These are phyloP conservation scores for Phaethornis superciliosus DNA, from an alignment of 2,113 vertebrate species.

Conservation along the genomic window DNA sequence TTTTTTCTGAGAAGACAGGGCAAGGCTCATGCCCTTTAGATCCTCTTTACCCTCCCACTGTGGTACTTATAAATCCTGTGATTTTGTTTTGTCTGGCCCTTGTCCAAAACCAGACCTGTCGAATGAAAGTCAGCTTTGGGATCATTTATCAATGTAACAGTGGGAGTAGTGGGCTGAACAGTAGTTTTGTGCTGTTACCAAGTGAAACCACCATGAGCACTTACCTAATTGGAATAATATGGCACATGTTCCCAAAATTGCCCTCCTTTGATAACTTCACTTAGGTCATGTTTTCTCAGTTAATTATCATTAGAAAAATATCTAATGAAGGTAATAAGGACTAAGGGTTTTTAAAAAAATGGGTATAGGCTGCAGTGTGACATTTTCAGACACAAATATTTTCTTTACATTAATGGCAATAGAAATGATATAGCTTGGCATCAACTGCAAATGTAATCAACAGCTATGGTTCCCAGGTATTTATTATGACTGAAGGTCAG, in stretches of 20 bases:
- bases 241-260: constrained; percentile 72
- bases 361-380: constrained; percentile 61
- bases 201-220: constrained; percentile 72
- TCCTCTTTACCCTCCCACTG: constrained; percentile 69
- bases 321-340: constrained; percentile 59
- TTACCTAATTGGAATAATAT: constrained; percentile 83
- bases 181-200: constrained; percentile 77
- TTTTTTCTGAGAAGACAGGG: constrained; percentile 18
- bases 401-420: constrained; percentile 86
- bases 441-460: constrained; percentile 79
- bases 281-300: constrained; percentile 76
- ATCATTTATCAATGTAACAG: constrained; percentile 83
- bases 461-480: constrained; percentile 72
- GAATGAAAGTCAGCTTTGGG: constrained; percentile 74
- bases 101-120: constrained; percentile 76
- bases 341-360: constrained; percentile 55
- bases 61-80: constrained; percentile 76
- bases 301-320: constrained; percentile 81
- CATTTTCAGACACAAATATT: constrained; percentile 84
- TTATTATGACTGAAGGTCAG: constrained; percentile 73
- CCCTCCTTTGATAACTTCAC: constrained; percentile 75
- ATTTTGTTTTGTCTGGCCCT: constrained; percentile 80
- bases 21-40: constrained; percentile 41
- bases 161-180: constrained; percentile 75
- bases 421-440: constrained; percentile 82